Percentiles rank a stretch among this genome's conserved stretches.
Conservation (phyloP, 1,140 invertebrate genomes). For the Apis cerana region DNA sequence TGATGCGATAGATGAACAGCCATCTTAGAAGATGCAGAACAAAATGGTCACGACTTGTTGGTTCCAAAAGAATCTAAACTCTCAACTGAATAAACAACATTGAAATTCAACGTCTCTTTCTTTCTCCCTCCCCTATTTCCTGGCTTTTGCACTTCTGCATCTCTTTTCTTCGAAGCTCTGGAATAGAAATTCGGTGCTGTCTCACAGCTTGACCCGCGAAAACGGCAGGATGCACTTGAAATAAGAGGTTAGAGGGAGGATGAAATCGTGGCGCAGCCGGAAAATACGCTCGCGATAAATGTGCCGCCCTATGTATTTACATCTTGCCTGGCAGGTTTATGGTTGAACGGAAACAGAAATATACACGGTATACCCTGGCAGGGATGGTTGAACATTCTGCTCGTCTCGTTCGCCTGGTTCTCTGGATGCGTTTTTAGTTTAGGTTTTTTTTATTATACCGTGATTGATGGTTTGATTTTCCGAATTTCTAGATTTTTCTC, state of each 20-base stretch:
- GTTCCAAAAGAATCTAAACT: constrained; percentile 10
- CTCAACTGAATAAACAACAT: constrained; percentile 48
- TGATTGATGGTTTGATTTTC: not conserved
- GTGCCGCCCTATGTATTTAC: constrained; percentile 29
- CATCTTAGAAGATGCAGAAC: constrained; percentile 39
- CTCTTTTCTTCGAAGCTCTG: not conserved
- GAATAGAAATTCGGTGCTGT: constrained; percentile 48
- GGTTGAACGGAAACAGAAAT: constrained; percentile 5
- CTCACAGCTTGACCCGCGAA: constrained; percentile 47
- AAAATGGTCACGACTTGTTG: not conserved
- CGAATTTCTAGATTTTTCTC: not conserved
- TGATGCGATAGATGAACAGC: not conserved
- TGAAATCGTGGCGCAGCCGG: constrained; percentile 15
- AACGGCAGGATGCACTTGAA: constrained; percentile 35
- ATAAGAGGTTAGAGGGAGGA: constrained; percentile 24
- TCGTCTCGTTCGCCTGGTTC: not conserved
- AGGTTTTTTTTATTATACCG: not conserved
- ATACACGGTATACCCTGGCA: too few species aligned
- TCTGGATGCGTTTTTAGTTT: not conserved
- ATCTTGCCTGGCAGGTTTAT: constrained; percentile 28
- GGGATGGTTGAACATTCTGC: not conserved
- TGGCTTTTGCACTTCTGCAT: not conserved
- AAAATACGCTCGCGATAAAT: constrained; percentile 36
- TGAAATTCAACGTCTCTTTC: constrained; percentile 38
- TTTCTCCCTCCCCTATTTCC: not conserved